Conservation (phyloP, 1,140 invertebrate genomes). For the Batillaria attramentaria region DNA sequence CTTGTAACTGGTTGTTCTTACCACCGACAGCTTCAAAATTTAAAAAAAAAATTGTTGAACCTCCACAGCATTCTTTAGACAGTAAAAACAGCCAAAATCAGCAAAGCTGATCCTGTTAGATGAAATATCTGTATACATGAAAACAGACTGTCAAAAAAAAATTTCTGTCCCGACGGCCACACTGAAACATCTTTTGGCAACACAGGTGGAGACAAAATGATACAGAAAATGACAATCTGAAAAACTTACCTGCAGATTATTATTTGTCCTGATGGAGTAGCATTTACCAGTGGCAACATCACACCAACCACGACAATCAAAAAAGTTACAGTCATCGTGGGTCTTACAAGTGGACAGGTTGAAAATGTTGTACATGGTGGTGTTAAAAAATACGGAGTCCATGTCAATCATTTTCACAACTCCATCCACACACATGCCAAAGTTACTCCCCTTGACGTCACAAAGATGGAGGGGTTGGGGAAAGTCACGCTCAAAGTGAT, state of each 20-base stretch:
- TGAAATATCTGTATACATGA: too few relatives aligned
- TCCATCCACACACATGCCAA: constrained; percentile 75
- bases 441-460: constrained; percentile 80
- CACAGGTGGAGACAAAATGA: too few relatives aligned
- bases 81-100: too few relatives aligned
- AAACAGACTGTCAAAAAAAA: too few relatives aligned
- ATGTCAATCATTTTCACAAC: constrained; percentile 76
- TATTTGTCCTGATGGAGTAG: constrained; percentile 74
- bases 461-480: constrained; percentile 78
- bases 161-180: too few relatives aligned
- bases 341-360: constrained; percentile 70
- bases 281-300: constrained; percentile 73
- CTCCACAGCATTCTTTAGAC: too few relatives aligned
- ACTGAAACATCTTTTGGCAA: too few relatives aligned
- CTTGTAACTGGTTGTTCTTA: too few relatives aligned
- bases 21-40: too few relatives aligned
- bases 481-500: constrained; percentile 75
- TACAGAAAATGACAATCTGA: too few relatives aligned
- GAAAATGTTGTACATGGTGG: constrained; percentile 39
- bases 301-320: constrained; percentile 78
- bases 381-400: constrained; percentile 68
- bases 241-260: constrained; percentile 77
- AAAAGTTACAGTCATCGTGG: constrained; percentile 78
- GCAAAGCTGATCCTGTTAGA: too few relatives aligned
- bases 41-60: too few relatives aligned